Conservation (phyloP, 30 jellyfish, hydroid and myxozoan genomes). For the Cassiopea xamachana region DNA sequence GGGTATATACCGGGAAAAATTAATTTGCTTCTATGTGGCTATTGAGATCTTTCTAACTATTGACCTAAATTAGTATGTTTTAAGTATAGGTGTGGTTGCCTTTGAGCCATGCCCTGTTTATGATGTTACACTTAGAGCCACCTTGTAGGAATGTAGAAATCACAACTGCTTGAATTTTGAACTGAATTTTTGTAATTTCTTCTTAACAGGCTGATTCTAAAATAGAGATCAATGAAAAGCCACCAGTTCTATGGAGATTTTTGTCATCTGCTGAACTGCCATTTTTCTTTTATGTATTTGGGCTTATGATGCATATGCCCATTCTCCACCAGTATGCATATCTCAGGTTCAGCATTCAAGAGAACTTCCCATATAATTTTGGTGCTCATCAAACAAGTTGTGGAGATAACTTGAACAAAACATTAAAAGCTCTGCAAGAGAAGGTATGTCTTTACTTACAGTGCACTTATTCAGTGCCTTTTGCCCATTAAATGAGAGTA, state of each 20-base stretch:
- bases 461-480: no score
- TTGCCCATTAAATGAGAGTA: no score
- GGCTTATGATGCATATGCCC: conserved; percentile 69
- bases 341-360: conserved; percentile 66
- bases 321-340: conserved; percentile 68
- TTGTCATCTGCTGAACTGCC: conserved; percentile 49
- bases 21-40: no score
- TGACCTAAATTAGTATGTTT: no score
- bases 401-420: conserved; percentile 7
- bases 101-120: no score
- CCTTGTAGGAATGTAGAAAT: no score
- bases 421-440: conserved; percentile 46
- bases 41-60: no score
- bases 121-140: no score
- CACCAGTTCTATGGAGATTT: background rate
- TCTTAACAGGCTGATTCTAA: background rate
- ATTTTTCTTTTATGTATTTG: conserved; percentile 58
- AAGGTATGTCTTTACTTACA: conserved; percentile 17
- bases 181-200: background rate
- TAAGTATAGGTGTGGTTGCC: no score
- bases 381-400: conserved; percentile 37
- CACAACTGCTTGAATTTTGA: no score
- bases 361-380: conserved; percentile 61
- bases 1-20: no score
- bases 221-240: background rate